These are phyloP conservation scores for Drosophila tropicalis DNA, from an alignment of 1,140 invertebrate genomes.

Conservation along the genomic window DNA sequence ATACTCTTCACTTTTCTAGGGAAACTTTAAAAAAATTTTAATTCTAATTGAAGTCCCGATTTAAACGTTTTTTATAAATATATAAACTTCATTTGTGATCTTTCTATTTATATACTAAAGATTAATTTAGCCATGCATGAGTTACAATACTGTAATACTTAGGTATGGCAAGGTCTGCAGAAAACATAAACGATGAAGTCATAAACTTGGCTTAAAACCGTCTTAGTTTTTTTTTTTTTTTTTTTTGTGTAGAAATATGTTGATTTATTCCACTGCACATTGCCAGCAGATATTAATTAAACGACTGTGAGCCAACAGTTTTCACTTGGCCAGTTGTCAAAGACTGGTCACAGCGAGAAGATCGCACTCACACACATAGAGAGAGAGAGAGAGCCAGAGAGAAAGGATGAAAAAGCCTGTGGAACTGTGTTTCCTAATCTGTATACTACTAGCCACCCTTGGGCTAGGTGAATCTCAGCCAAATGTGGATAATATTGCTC, in stretches of 20 bases:
- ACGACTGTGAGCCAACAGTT: conserved; percentile 24
- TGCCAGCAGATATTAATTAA: conserved; percentile 15
- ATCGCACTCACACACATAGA: conserved; percentile 11
- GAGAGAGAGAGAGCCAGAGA: not conserved
- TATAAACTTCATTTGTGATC: too few relatives aligned
- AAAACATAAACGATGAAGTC: too few relatives aligned
- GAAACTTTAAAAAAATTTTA: too few relatives aligned
- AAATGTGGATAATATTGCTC: not conserved
- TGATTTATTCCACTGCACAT: conserved; percentile 43
- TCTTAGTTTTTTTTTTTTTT: too few relatives aligned
- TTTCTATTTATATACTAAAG: too few relatives aligned
- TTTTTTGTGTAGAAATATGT: not conserved
- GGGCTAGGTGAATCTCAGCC: not conserved
- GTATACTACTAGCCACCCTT: not conserved
- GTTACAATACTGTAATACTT: too few relatives aligned
- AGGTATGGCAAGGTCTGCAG: too few relatives aligned
- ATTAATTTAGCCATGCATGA: too few relatives aligned
- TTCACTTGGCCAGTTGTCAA: conserved; percentile 30
- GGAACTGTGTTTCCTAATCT: conserved; percentile 16
- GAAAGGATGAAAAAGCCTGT: conserved; percentile 11
- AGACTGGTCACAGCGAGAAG: conserved; percentile 40
- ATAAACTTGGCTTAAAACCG: too few relatives aligned
- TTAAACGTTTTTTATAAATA: too few relatives aligned
- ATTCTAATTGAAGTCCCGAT: too few relatives aligned
- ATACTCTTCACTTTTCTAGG: too few relatives aligned